Conservation (phyloP, 2,797 vertebrate genomes). For the Synaphobranchus kaupii region DNA sequence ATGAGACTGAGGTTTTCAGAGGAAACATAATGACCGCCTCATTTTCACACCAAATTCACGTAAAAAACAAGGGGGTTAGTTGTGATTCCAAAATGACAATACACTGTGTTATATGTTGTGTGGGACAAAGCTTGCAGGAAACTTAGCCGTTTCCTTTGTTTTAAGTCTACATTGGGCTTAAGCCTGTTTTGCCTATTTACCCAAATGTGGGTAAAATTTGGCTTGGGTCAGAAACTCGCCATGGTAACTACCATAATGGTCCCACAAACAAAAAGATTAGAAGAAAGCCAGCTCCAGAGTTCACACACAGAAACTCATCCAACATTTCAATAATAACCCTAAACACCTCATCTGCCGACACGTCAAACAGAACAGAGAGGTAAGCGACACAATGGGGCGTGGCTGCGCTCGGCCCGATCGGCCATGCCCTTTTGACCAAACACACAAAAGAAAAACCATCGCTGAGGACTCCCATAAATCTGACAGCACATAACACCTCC, state of each 20-base stretch:
- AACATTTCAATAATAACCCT: constrained; percentile 17
- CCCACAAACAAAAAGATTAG: neutral
- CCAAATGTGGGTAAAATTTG: neutral
- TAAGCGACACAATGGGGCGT: neutral
- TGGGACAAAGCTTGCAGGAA: neutral
- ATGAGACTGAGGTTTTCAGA: neutral
- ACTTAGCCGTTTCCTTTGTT: neutral
- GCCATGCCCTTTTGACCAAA: constrained; percentile 2
- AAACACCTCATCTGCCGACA: constrained; percentile 20
- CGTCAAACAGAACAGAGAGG: constrained; percentile 16
- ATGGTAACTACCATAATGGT: neutral
- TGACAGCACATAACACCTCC: constrained; percentile 57
- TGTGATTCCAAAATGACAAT: neutral
- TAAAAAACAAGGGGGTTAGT: neutral
- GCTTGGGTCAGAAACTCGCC: neutral
- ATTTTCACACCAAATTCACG: neutral
- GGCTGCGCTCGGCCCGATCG: neutral
- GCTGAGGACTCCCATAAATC: constrained; percentile 55
- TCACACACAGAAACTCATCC: constrained; percentile 25
- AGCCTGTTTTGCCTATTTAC: neutral
- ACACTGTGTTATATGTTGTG: neutral
- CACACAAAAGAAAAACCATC: constrained; percentile 12
- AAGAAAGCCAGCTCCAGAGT: constrained; percentile 16
- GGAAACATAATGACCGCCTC: neutral
- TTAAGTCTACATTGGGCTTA: neutral